A percentile compares a stretch with the other conserved stretches of the same genome.
Conservation (phyloP, 2,888 invertebrate species). For the Noctua janthina region DNA sequence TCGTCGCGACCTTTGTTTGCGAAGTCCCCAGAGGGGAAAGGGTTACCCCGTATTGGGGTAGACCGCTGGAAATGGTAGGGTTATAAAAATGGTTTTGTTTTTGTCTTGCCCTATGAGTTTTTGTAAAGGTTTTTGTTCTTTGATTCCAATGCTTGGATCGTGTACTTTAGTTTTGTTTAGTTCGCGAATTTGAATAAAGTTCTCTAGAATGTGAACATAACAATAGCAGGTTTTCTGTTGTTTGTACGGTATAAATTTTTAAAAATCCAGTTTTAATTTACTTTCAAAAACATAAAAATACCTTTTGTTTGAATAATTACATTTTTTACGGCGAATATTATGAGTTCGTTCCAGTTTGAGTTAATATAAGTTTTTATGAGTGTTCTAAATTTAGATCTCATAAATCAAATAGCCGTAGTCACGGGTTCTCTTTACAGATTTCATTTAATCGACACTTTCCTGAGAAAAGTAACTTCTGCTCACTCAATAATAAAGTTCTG, state of each 20-base stretch:
- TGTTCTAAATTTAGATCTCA: slow-evolving; percentile 9
- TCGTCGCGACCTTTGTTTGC: slow-evolving; percentile 37
- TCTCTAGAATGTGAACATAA: no score
- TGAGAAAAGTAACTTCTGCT: neutral
- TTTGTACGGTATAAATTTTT: neutral
- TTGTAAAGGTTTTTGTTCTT: neutral
- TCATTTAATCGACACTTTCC: slow-evolving; percentile 3
- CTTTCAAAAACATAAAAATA: neutral
- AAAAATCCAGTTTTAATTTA: neutral
- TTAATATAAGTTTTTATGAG: slow-evolving; percentile 36
- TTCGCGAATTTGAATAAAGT: neutral
- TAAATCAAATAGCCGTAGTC: slow-evolving; percentile 30
- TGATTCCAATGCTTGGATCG: neutral
- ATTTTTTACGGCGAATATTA: slow-evolving; percentile 37
- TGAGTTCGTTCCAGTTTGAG: slow-evolving; percentile 28
- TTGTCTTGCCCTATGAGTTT: slow-evolving; percentile 17
- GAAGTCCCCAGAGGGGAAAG: slow-evolving; percentile 25
- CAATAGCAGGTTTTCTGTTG: neutral
- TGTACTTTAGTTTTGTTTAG: neutral
- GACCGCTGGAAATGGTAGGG: slow-evolving; percentile 18
- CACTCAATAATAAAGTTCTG: neutral
- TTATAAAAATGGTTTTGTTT: slow-evolving; percentile 21
- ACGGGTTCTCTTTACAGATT: slow-evolving; percentile 33
- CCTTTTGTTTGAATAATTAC: slow-evolving; percentile 20
- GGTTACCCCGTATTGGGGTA: slow-evolving; percentile 22